Conservation (phyloP, 2,113 vertebrate genomes). For the Steatornis caripensis region DNA sequence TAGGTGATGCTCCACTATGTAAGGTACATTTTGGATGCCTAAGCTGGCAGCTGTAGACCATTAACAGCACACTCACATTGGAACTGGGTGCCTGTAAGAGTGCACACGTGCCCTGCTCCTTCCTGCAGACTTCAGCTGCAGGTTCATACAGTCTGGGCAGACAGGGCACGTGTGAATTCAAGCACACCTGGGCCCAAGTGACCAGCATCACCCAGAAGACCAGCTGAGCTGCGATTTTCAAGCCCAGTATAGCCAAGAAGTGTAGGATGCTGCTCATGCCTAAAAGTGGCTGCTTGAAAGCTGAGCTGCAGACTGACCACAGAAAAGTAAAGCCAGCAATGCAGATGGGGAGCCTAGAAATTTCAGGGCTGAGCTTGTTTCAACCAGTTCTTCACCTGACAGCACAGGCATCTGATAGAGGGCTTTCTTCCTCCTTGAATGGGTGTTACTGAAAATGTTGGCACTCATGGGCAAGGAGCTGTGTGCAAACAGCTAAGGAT, state of each 20-base stretch:
- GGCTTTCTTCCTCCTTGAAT: not conserved
- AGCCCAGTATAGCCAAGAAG: not conserved
- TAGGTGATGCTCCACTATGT: rapidly evolving
- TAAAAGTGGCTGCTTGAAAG: not conserved
- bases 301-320: not conserved
- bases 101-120: rapidly evolving
- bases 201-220: not conserved
- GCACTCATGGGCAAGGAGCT: not conserved
- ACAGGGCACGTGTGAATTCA: not conserved
- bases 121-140: not conserved
- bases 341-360: not conserved
- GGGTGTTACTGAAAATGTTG: not conserved
- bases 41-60: not conserved
- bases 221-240: not conserved
- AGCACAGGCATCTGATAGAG: not conserved
- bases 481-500: not conserved
- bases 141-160: not conserved
- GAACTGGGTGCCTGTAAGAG: not conserved
- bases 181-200: not conserved
- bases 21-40: not conserved
- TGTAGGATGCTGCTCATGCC: not conserved
- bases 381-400: not conserved
- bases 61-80: rapidly evolving
- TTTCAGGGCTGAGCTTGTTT: not conserved
- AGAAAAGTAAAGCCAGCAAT: not conserved